Evolutionary conservation across 2,113 vertebrate genomes (phyloP).

Genomic region (Syngnathus scovelli): DNA sequence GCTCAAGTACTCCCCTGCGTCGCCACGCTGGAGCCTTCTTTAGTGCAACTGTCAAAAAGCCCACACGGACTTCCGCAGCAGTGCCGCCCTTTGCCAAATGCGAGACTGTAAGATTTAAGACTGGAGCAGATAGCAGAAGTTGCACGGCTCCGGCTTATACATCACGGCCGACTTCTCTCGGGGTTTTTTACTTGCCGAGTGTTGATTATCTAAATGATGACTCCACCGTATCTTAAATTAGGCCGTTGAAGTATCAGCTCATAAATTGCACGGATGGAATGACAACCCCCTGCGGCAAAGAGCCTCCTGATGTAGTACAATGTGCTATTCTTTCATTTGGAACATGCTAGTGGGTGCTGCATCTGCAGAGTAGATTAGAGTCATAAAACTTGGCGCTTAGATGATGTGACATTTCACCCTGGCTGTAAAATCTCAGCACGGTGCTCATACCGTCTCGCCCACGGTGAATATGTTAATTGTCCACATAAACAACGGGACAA

Average conservation of each 20-base stretch:
- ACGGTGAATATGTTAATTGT: slow-evolving; percentile 23
- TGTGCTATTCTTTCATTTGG: slow-evolving; percentile 58
- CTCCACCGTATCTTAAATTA: slow-evolving; percentile 55
- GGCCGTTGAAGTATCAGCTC: slow-evolving; percentile 41
- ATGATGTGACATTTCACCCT: slow-evolving; percentile 57
- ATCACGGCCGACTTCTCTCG: slow-evolving; percentile 56
- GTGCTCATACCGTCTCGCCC: slow-evolving; percentile 30
- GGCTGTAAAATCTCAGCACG: slow-evolving; percentile 53
- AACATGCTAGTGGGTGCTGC: slow-evolving; percentile 45
- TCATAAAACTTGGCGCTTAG: slow-evolving; percentile 52
- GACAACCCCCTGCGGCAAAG: slow-evolving; percentile 32
- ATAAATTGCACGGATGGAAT: slow-evolving; percentile 50
- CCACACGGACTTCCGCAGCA: slow-evolving; percentile 8
- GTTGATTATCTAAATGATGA: slow-evolving; percentile 59
- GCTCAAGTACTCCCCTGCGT: slow-evolving; percentile 21
- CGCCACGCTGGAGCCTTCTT: slow-evolving; percentile 25
- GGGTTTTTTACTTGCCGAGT: slow-evolving; percentile 28
- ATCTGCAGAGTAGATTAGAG: slow-evolving; percentile 50
- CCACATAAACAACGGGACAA: slow-evolving; percentile 6
- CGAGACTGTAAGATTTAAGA: slow-evolving; percentile 47
- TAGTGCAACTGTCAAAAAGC: slow-evolving; percentile 17
- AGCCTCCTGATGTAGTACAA: slow-evolving; percentile 49
- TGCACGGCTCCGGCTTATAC: slow-evolving; percentile 36
- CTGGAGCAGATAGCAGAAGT: slow-evolving; percentile 39
- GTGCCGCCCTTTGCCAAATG: slow-evolving; percentile 7